Evolutionary conservation across 2,113 vertebrate species (phyloP), one percentile per base, ranked within the genome.

Genomic region (Paralichthys olivaceus): DNA sequence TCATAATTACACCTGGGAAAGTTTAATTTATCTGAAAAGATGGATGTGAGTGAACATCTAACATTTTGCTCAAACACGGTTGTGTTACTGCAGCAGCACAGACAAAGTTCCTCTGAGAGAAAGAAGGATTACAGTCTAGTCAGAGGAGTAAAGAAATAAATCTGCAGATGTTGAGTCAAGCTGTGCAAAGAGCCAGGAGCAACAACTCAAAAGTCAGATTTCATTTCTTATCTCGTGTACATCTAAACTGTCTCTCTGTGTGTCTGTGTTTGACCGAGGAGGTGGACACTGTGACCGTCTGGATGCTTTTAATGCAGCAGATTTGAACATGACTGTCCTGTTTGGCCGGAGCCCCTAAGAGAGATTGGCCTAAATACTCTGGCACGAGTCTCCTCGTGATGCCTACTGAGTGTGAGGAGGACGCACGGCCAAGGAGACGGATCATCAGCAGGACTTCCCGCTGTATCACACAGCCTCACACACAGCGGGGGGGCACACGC

Each of bases 361-460:
- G 81, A 91, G 93, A 91, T 94, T 93, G 90, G 87, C 91, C 91
- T 84, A 84, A 90, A 93, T 92, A 88, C 85, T 75, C 68, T 90
- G 83, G 75, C 85, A 66, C 25, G 74, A 75, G 63, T 84, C 47
- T 74, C 76, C 75, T 85, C 75, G 57, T 68, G 81, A 78, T 68
- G 87, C 71, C 68, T 25, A 60, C 29, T 4, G 61, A 76, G 53
- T 51, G 49, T 49, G 49, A 70, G 74, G 70, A 60, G 43, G 80
- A 80, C 61, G 4, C 26, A 34, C 3, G 37, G 81, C 86, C 85
- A 81, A 37, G 37, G 63, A 80, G 60, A 72, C 62, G 57, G 85
- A 83, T 83, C 84, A 83, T 72, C 57, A 22, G 69, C 69, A 74
- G 73, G 86, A 64, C 76, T 32, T 84, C 75, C 76, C 20, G 11